Percentiles rank a stretch among this genome's conserved stretches.
phyloP scores from a whole-genome alignment of 1,140 invertebrate genomes.

The Eulimnadia texana region DNA sequence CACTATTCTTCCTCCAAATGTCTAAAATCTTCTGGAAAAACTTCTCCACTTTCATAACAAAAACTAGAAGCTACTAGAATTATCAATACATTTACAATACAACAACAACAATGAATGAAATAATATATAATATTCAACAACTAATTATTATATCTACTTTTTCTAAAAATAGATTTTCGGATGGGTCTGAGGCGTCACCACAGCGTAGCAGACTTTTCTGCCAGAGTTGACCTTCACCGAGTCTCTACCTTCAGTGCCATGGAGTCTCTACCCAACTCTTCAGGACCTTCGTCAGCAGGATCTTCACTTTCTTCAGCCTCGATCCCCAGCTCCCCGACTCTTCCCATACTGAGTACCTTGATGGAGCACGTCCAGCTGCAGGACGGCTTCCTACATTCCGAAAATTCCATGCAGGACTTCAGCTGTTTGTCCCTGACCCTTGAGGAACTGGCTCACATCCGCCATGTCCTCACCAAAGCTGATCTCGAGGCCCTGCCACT shows the following conservation, averaged over 20 bases:
- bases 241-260: neutral
- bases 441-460: slow-evolving; percentile 91
- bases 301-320: slow-evolving; percentile 16
- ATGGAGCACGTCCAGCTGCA: slow-evolving; percentile 18
- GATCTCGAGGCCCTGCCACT: slow-evolving; percentile 82
- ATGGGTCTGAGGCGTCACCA: neutral
- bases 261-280: neutral
- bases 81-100: no score
- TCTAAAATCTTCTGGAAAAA: no score
- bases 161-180: no score
- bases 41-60: no score
- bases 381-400: slow-evolving; percentile 34
- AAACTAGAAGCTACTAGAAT: no score
- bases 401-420: slow-evolving; percentile 73
- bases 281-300: neutral
- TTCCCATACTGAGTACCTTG: neutral
- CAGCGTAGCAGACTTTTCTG: neutral
- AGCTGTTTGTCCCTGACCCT: slow-evolving; percentile 83
- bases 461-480: slow-evolving; percentile 88
- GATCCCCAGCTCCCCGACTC: slow-evolving; percentile 16
- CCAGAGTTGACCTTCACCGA: neutral
- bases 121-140: no score
- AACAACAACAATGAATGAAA: neutral
- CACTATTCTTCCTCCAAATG: no score
- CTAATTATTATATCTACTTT: no score